phyloP scores from a whole-genome alignment of 1,140 invertebrate species.

The Cydia amplana region DNA sequence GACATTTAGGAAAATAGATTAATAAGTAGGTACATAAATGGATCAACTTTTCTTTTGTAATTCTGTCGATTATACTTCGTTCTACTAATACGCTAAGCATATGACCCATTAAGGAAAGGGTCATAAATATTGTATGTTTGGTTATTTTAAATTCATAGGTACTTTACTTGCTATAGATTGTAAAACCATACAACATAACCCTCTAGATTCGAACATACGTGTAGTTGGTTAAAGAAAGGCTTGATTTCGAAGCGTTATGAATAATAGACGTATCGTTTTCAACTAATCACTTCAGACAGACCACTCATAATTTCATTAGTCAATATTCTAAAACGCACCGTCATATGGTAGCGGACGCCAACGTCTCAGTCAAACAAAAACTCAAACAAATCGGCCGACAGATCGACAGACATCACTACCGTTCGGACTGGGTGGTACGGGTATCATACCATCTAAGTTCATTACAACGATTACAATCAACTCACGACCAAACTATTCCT shows the following conservation, averaged over 20 bases:
- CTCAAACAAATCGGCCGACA: constrained; percentile 44
- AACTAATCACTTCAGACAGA: constrained; percentile 43
- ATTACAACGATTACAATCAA: constrained; percentile 75
- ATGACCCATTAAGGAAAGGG: too few relatives aligned
- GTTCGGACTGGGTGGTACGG: constrained; percentile 68
- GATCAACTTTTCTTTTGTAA: too few relatives aligned
- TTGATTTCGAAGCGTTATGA: constrained; percentile 16
- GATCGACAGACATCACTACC: constrained; percentile 51
- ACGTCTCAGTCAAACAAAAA: constrained; percentile 33
- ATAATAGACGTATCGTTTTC: constrained; percentile 30
- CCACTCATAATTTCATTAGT: constrained; percentile 55
- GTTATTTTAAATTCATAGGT: too few relatives aligned
- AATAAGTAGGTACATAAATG: too few relatives aligned
- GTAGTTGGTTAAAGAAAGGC: not conserved
- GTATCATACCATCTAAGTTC: constrained; percentile 69
- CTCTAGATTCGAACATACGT: not conserved
- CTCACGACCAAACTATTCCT: constrained; percentile 71
- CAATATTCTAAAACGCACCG: constrained; percentile 52
- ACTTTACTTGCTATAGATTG: too few relatives aligned
- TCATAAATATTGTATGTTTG: too few relatives aligned
- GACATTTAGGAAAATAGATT: too few relatives aligned
- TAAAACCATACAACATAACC: too few relatives aligned
- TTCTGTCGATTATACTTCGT: too few relatives aligned
- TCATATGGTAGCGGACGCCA: constrained; percentile 47
- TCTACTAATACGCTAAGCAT: too few relatives aligned